These are phyloP conservation scores for Drosophila kuntzei DNA, from an alignment of 2,888 invertebrate genomes.

Conservation along the genomic window DNA sequence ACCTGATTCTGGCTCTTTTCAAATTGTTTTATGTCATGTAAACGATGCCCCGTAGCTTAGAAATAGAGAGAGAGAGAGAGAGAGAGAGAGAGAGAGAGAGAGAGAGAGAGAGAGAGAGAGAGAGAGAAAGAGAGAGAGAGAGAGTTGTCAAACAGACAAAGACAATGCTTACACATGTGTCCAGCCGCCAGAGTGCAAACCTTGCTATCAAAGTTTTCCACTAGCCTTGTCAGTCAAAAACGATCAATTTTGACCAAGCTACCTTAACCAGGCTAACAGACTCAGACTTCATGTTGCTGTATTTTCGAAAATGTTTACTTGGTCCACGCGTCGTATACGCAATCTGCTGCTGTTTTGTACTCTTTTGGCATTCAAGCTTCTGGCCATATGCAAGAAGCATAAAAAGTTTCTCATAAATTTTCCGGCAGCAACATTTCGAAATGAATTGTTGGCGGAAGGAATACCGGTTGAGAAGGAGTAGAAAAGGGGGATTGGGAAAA, in stretches of 20 bases:
- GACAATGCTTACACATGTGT: constrained; percentile 19
- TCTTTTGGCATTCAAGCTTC: constrained; percentile 16
- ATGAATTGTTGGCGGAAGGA: constrained; percentile 66
- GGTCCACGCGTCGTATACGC: constrained; percentile 44
- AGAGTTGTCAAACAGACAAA: constrained; percentile 1
- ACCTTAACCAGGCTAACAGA: constrained; percentile 9
- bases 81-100: not conserved
- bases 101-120: not conserved
- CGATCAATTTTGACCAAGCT: not conserved
- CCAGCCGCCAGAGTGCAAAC: constrained; percentile 17
- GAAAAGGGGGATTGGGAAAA: not conserved
- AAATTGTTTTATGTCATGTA: constrained; percentile 34
- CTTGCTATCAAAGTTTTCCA: constrained; percentile 33
- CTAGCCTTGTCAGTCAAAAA: constrained; percentile 56
- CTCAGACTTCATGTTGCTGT: constrained; percentile 34
- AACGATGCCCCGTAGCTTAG: constrained; percentile 42
- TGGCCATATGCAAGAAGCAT: constrained; percentile 64
- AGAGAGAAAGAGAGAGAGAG: not conserved
- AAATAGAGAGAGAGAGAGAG: constrained; percentile 3
- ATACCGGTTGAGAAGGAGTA: not conserved
- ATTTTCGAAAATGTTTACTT: constrained; percentile 39
- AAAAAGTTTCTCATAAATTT: constrained; percentile 72
- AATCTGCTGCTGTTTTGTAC: constrained; percentile 38
- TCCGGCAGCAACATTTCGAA: constrained; percentile 52
- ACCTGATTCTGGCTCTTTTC: constrained; percentile 16